A percentile compares a stretch with the other conserved stretches of the same genome.
phyloP scores from a whole-genome alignment of 2,797 vertebrate species.

The Poeciliopsis infans region DNA sequence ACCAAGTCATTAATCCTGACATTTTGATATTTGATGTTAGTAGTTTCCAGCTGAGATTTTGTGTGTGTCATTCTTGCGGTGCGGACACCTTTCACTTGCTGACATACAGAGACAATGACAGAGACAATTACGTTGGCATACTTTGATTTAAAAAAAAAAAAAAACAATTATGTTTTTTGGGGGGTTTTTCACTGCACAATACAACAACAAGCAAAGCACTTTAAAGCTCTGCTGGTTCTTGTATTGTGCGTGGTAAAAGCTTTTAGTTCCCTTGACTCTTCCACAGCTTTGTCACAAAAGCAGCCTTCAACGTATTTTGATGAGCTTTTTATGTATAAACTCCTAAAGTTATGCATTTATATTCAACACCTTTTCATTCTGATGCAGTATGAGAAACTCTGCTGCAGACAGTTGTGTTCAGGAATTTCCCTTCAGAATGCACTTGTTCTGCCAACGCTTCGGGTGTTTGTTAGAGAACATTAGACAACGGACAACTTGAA shows the following conservation, averaged over 20 bases:
- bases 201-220: not conserved
- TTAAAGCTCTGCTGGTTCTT: not conserved
- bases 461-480: not conserved
- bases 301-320: not conserved
- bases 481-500: not conserved
- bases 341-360: not conserved
- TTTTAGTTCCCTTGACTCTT: not conserved
- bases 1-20: slow-evolving; percentile 61
- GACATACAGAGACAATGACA: not conserved
- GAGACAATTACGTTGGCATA: not conserved
- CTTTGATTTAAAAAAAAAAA: not conserved
- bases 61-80: slow-evolving; percentile 11
- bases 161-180: not conserved
- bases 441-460: not conserved
- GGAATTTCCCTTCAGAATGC: not conserved
- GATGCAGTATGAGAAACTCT: not conserved
- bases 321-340: not conserved
- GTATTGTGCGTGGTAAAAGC: slow-evolving; percentile 31
- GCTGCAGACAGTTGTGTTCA: not conserved
- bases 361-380: not conserved
- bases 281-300: not conserved
- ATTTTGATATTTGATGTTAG: slow-evolving; percentile 50
- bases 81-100: slow-evolving; percentile 22
- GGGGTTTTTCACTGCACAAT: not conserved
- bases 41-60: slow-evolving; percentile 24